Conservation (phyloP, 2,113 vertebrate genomes). For the Andinoacara biseriatus region DNA sequence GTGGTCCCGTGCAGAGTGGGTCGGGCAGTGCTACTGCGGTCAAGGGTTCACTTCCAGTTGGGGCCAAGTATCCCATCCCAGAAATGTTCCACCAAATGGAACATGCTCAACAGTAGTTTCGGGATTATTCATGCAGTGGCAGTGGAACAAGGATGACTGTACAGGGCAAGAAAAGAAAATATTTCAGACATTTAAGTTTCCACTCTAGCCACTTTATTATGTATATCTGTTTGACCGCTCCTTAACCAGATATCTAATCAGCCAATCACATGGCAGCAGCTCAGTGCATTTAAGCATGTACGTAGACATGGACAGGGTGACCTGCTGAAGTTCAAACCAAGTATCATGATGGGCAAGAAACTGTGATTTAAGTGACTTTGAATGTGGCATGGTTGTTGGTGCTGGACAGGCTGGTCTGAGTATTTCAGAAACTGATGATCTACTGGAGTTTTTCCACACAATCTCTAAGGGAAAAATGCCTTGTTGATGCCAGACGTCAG, state of each 20-base stretch:
- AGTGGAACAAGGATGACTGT: neutral
- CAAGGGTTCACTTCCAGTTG: slow-evolving; percentile 43
- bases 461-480: neutral
- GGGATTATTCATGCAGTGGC: neutral
- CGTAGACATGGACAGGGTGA: neutral
- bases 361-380: neutral
- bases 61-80: slow-evolving; percentile 22
- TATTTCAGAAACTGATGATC: neutral
- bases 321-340: neutral
- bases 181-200: neutral
- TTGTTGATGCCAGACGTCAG: neutral
- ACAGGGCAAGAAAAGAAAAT: neutral
- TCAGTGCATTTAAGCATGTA: neutral
- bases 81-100: slow-evolving; percentile 31
- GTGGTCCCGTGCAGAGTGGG: slow-evolving; percentile 24
- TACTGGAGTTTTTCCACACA: neutral
- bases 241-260: too few relatives aligned
- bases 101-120: neutral
- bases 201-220: neutral
- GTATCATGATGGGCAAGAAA: neutral
- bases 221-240: too few relatives aligned
- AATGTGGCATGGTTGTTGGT: neutral
- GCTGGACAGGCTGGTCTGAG: neutral
- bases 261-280: too few relatives aligned
- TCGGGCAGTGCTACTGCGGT: slow-evolving; percentile 29